Percentiles rank a stretch among this genome's conserved stretches.
These are phyloP conservation scores for Brachionus paranguensis DNA, from an alignment of 1,140 invertebrate species.

Conservation along the genomic window DNA sequence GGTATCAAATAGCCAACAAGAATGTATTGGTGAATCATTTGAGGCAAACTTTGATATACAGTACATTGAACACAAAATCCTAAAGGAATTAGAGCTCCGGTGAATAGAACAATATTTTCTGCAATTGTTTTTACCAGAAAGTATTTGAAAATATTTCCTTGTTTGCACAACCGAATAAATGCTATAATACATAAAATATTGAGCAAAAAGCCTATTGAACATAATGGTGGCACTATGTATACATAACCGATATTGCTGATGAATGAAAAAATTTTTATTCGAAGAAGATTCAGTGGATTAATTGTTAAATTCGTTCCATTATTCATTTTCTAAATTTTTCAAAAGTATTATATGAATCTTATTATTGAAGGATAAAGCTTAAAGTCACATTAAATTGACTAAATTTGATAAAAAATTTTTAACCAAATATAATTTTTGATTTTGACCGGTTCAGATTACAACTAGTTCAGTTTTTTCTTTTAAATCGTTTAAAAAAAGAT, in stretches of 20 bases:
- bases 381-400: too few species aligned
- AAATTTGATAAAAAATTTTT: too few species aligned
- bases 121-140: background rate
- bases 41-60: background rate
- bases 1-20: background rate
- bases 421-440: too few species aligned
- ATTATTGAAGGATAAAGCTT: too few species aligned
- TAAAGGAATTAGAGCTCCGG: background rate
- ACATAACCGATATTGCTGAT: background rate
- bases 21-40: background rate
- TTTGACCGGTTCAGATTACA: too few species aligned
- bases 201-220: background rate
- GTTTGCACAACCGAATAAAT: background rate
- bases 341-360: too few species aligned
- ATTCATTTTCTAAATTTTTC: too few species aligned
- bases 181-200: background rate
- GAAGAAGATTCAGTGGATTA: too few species aligned
- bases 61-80: background rate
- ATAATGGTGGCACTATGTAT: background rate
- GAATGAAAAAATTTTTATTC: too few species aligned
- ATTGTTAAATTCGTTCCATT: too few species aligned
- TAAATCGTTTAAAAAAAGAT: too few species aligned
- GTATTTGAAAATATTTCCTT: conserved; percentile 17
- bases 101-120: background rate
- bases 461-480: too few species aligned